Conservation (phyloP, 2,797 vertebrate species). For the Hydrophis major region DNA sequence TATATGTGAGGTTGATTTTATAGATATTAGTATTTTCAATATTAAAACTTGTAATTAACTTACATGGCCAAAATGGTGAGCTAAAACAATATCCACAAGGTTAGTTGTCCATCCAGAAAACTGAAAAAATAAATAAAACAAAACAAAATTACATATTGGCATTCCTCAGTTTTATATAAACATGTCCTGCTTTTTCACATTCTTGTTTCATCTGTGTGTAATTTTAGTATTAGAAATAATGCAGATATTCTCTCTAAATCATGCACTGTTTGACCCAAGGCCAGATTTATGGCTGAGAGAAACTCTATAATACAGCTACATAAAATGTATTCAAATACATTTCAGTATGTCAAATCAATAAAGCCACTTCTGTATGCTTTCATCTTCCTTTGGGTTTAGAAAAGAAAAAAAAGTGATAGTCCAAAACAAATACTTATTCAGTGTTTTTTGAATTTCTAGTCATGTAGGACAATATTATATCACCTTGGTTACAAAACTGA, state of each 20-base stretch:
- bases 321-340: not conserved
- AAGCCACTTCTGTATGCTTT: not conserved
- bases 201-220: not conserved
- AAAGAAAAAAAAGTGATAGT: not conserved
- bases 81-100: conserved; percentile 88
- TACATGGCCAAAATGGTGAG: conserved; percentile 92
- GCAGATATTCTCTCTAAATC: not conserved
- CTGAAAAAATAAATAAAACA: conserved; percentile 69
- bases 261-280: not conserved
- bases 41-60: conserved; percentile 61
- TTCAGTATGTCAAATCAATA: not conserved
- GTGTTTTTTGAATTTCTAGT: not conserved
- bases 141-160: conserved; percentile 24
- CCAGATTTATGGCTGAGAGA: not conserved
- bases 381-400: not conserved
- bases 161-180: not conserved
- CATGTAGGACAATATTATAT: not conserved
- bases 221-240: not conserved
- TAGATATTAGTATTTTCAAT: not conserved
- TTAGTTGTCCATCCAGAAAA: conserved; percentile 92
- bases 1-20: not conserved
- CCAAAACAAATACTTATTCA: not conserved
- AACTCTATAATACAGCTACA: not conserved
- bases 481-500: not conserved
- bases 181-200: not conserved